Percentiles rank a stretch among this genome's conserved stretches.
Conservation (phyloP, 2,113 vertebrate genomes). For the Salvelinus sp. region DNA sequence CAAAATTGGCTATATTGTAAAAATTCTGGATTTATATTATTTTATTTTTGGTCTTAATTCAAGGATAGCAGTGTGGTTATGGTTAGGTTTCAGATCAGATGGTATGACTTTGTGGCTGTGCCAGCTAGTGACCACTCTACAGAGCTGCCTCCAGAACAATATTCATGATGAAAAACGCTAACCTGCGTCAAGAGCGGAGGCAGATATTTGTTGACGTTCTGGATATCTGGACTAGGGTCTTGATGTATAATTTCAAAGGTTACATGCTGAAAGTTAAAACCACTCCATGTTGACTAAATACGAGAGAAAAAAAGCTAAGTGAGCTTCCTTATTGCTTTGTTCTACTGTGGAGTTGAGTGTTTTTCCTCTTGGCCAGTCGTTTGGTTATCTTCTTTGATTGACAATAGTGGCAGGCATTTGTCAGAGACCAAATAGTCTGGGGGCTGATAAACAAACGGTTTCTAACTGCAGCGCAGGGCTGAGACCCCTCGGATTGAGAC, state of each 20-base stretch:
- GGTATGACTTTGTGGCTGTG: no score
- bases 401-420: conserved; percentile 1
- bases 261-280: conserved; percentile 45
- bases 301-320: not conserved
- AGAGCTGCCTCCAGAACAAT: no score
- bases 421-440: not conserved
- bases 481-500: not conserved
- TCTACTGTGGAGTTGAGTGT: not conserved
- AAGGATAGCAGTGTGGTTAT: no score
- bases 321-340: not conserved
- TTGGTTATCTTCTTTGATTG: not conserved
- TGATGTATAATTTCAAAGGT: conserved; percentile 21
- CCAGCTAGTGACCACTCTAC: no score
- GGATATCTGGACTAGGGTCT: conserved; percentile 28
- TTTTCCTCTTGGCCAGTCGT: not conserved
- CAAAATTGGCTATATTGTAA: no score
- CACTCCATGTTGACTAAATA: conserved; percentile 42
- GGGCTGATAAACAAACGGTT: not conserved
- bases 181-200: no score
- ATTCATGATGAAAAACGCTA: no score
- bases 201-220: conserved; percentile 19
- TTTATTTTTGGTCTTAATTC: no score
- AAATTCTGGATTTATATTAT: no score
- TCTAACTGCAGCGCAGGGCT: not conserved
- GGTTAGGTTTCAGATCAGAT: no score